A percentile compares a stretch with the other conserved stretches of the same genome.
These are phyloP conservation scores for Naso thynnoides DNA, from an alignment of 2,797 vertebrate species.

Conservation along the genomic window DNA sequence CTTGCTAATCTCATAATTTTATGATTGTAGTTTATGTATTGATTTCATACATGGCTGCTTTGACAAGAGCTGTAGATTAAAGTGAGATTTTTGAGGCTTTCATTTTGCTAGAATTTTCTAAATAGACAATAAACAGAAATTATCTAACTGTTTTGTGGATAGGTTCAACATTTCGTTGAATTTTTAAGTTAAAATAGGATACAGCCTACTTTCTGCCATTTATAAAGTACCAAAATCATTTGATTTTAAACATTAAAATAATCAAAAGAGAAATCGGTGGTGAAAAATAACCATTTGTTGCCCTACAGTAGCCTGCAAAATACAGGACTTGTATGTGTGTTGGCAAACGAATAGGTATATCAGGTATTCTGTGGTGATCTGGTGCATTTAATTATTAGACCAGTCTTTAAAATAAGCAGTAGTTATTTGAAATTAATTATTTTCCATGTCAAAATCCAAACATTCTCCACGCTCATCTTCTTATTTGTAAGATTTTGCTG, in stretches of 20 bases:
- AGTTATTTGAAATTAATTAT: background rate
- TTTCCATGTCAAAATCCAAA: background rate
- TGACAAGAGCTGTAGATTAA: background rate
- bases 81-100: background rate
- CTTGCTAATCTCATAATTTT: background rate
- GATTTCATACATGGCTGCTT: background rate
- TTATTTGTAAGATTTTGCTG: background rate
- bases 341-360: background rate
- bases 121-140: no score
- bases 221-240: no score
- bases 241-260: background rate
- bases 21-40: background rate
- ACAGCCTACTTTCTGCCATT: no score
- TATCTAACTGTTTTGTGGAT: no score
- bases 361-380: no score
- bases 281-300: no score
- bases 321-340: background rate
- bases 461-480: background rate
- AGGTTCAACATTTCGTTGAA: no score
- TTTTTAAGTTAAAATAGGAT: no score
- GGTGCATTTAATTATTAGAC: background rate
- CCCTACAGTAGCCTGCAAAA: background rate
- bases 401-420: background rate
- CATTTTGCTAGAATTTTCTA: no score
- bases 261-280: no score